A percentile compares a stretch with the other conserved stretches of the same genome.
Conservation (phyloP, 2,888 invertebrate genomes). For the Heliconius aoede region DNA sequence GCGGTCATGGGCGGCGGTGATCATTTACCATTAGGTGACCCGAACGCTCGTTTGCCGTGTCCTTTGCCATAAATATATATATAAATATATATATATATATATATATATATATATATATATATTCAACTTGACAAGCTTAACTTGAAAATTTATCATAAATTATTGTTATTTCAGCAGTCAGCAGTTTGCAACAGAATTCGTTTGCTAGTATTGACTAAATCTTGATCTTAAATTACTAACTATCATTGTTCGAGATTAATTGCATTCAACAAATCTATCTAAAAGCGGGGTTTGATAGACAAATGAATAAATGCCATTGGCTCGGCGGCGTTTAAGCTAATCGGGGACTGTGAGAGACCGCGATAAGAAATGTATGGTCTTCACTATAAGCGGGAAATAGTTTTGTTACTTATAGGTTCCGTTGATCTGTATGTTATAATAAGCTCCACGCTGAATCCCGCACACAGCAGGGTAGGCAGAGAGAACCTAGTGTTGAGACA, state of each 20-base stretch:
- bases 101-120: too few relatives aligned
- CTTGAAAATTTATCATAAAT: constrained; percentile 7
- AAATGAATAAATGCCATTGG: constrained; percentile 11
- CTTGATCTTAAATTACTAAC: constrained; percentile 19
- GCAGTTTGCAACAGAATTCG: constrained; percentile 5
- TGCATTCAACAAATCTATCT: constrained; percentile 17
- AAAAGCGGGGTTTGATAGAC: constrained; percentile 21
- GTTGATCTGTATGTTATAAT: neutral
- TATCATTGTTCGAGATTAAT: constrained; percentile 19
- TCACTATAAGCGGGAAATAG: neutral
- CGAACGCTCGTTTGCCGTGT: too few relatives aligned
- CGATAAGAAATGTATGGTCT: constrained; percentile 3
- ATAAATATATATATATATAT: too few relatives aligned
- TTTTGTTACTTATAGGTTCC: neutral
- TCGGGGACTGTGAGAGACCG: constrained; percentile 49
- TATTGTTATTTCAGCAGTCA: neutral
- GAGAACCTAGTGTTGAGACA: too few relatives aligned
- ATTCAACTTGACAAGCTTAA: neutral
- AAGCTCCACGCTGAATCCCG: too few relatives aligned
- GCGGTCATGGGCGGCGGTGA: too few relatives aligned
- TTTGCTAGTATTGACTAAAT: constrained; percentile 18
- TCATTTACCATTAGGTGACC: too few relatives aligned
- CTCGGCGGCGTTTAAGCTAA: constrained; percentile 39
- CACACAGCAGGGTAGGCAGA: too few relatives aligned
- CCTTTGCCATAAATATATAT: too few relatives aligned